phyloP scores from a whole-genome alignment of 1,140 invertebrate genomes.

The Panulirus ornatus region DNA sequence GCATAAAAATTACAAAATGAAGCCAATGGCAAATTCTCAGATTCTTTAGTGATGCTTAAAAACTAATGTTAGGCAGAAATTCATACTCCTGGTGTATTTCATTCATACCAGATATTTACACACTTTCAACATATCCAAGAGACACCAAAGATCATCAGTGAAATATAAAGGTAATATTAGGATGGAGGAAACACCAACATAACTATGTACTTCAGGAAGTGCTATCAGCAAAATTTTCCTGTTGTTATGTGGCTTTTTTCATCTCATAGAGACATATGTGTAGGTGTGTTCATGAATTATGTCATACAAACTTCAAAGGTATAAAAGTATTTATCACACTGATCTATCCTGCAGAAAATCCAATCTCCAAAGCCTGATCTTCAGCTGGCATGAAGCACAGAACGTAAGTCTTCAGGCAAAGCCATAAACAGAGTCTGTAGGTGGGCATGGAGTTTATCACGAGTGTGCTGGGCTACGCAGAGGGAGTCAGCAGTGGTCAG shows the following conservation, averaged over 20 bases:
- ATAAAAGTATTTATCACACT: background rate
- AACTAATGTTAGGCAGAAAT: background rate
- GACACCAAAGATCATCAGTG: background rate
- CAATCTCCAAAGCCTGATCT: background rate
- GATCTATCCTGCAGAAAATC: background rate
- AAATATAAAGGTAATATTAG: background rate
- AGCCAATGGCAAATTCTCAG: background rate
- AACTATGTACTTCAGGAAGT: background rate
- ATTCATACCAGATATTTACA: background rate
- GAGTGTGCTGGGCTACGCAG: constrained; percentile 32
- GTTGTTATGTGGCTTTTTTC: background rate
- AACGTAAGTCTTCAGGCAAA: constrained; percentile 53
- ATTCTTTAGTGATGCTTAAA: background rate
- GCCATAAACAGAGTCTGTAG: constrained; percentile 67
- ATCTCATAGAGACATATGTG: constrained; percentile 29
- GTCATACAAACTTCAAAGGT: constrained; percentile 12
- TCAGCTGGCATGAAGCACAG: constrained; percentile 65
- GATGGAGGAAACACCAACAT: constrained; percentile 12
- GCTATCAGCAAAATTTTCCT: background rate
- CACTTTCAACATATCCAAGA: background rate
- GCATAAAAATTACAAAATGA: background rate
- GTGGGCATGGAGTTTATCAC: constrained; percentile 55
- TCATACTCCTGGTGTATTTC: background rate
- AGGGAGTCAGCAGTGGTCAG: constrained; percentile 85
- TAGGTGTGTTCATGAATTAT: background rate